Percentiles rank a stretch among this genome's conserved stretches.
Conservation (phyloP, 2,888 invertebrate genomes). For the Mythimna lalbum region DNA sequence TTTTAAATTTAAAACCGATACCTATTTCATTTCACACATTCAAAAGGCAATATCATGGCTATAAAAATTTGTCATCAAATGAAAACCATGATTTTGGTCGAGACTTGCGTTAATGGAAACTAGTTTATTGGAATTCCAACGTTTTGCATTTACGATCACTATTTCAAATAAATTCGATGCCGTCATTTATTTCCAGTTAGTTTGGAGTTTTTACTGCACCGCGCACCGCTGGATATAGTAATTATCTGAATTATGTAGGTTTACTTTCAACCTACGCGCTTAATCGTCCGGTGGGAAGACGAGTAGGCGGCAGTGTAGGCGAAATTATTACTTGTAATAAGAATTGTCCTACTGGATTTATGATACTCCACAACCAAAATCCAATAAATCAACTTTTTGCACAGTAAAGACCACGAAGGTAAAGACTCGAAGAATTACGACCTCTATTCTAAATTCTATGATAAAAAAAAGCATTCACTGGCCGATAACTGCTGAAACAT, state of each 20-base stretch:
- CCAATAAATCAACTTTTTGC: conserved; percentile 2
- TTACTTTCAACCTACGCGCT: conserved; percentile 48
- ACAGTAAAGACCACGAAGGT: too few species aligned
- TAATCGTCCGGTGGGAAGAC: conserved; percentile 26
- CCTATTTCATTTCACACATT: background rate
- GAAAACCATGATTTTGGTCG: conserved; percentile 28
- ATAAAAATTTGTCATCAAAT: conserved; percentile 17
- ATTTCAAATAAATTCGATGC: conserved; percentile 48
- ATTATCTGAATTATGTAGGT: conserved; percentile 54
- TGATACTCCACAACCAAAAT: conserved; percentile 20
- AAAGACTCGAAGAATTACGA: conserved; percentile 4
- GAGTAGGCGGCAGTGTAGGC: conserved; percentile 51
- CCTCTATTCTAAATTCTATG: conserved; percentile 12
- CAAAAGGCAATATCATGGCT: background rate
- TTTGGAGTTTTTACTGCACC: conserved; percentile 46
- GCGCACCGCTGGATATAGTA: conserved; percentile 42
- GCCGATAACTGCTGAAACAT: conserved; percentile 28
- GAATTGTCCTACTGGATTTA: conserved; percentile 35
- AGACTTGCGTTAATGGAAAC: conserved; percentile 46
- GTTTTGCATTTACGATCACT: conserved; percentile 55
- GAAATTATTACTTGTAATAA: conserved; percentile 41
- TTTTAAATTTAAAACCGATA: background rate
- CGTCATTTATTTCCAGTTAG: conserved; percentile 48
- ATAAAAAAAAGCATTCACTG: conserved; percentile 15
- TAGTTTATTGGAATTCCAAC: conserved; percentile 51